These are phyloP conservation scores for Cremastinae sp. DNA, from an alignment of 2,888 invertebrate species.

Conservation along the genomic window DNA sequence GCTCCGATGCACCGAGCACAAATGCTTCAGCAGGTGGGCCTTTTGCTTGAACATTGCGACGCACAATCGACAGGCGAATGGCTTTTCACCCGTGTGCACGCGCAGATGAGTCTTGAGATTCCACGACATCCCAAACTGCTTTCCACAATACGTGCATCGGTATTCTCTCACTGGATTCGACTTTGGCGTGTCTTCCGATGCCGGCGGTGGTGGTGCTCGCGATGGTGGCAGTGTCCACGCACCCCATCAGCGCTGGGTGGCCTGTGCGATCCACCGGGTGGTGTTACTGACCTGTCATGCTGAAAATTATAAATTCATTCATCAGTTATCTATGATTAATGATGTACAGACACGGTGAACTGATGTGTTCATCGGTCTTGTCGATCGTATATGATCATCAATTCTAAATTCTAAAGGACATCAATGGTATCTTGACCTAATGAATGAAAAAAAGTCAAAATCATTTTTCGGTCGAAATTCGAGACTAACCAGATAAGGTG, in stretches of 20 bases:
- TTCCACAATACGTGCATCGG: constrained; percentile 93
- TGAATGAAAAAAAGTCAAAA: no score
- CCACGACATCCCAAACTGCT: constrained; percentile 96
- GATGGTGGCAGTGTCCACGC: constrained; percentile 81
- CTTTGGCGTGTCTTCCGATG: constrained; percentile 82
- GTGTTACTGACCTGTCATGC: constrained; percentile 78
- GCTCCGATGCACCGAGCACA: constrained; percentile 94
- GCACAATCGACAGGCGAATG: constrained; percentile 93
- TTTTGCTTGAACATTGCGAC: constrained; percentile 96
- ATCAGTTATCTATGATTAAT: no score
- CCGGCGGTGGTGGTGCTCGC: constrained; percentile 83
- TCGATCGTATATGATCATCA: background rate
- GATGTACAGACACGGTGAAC: no score
- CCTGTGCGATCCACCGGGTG: constrained; percentile 76
- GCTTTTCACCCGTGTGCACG: constrained; percentile 94
- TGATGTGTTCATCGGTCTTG: background rate
- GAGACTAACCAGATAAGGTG: constrained; percentile 82
- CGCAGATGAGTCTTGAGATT: constrained; percentile 93
- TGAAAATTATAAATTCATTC: constrained; percentile 56
- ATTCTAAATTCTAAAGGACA: no score
- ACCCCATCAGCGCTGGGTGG: constrained; percentile 79
- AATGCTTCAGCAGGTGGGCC: constrained; percentile 92
- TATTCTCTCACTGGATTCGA: constrained; percentile 90
- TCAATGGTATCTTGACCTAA: no score
- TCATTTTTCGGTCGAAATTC: no score